phyloP scores from a whole-genome alignment of 2,797 vertebrate species.

The Phrynocephalus guinanensis region DNA sequence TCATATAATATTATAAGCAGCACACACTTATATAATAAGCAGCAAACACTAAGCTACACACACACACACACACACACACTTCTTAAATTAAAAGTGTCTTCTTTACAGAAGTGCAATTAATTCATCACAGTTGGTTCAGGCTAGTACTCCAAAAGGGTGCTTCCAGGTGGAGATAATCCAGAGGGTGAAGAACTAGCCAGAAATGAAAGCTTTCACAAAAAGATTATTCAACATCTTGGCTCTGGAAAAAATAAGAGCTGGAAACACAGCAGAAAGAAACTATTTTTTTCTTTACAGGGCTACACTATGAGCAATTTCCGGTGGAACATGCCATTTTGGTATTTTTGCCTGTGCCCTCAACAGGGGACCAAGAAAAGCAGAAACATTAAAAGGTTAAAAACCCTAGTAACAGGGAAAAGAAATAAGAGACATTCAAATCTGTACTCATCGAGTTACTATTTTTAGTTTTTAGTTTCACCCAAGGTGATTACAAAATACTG shows the following conservation, averaged over 20 bases:
- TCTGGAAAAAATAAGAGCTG: not conserved
- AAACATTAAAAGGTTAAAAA: not conserved
- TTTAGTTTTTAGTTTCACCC: not conserved
- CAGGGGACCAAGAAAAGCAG: not conserved
- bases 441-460: not conserved
- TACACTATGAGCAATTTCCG: not conserved
- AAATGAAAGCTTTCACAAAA: not conserved
- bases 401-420: not conserved
- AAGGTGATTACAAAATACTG: not conserved
- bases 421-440: not conserved
- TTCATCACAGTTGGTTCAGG: not conserved
- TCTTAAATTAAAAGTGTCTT: not conserved
- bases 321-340: not conserved
- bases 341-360: not conserved
- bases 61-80: not conserved
- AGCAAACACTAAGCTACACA: too few species aligned
- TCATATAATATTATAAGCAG: not conserved
- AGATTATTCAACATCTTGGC: not conserved
- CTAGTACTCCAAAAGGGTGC: not conserved
- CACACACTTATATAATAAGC: too few species aligned
- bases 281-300: not conserved
- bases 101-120: not conserved
- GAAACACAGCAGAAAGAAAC: not conserved
- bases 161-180: not conserved
- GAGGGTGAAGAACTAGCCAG: conserved; percentile 11